phyloP scores from a whole-genome alignment of 2,113 vertebrate genomes.

The Steatornis caripensis region DNA sequence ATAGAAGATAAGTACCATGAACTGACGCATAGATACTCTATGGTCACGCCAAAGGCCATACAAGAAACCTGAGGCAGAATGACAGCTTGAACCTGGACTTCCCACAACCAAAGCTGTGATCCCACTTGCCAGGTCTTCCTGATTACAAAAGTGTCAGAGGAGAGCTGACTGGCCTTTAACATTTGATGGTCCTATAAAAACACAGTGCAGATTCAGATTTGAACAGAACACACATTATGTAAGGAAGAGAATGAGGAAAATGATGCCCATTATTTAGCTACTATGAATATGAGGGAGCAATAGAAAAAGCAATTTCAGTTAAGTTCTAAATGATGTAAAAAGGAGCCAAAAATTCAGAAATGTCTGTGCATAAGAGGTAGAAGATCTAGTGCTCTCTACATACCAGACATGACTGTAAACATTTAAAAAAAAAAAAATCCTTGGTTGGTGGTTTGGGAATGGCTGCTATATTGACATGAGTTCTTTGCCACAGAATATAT shows the following conservation, averaged over 20 bases:
- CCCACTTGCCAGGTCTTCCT: background rate
- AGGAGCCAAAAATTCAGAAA: background rate
- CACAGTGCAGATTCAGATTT: background rate
- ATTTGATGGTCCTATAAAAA: background rate
- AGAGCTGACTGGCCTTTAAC: background rate
- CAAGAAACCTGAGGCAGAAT: background rate
- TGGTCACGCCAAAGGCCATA: background rate
- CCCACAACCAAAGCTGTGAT: background rate
- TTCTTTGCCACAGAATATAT: background rate
- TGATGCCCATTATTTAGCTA: background rate
- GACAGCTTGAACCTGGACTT: background rate
- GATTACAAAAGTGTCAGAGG: background rate
- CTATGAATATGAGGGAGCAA: background rate
- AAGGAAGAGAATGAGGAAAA: background rate
- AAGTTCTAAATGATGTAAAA: background rate
- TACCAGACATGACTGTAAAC: background rate
- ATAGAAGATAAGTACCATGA: background rate
- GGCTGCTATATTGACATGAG: background rate
- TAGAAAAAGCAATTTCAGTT: background rate
- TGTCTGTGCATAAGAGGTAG: accelerated
- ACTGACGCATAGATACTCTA: background rate
- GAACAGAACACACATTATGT: background rate
- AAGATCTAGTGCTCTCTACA: background rate
- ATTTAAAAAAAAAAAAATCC: background rate
- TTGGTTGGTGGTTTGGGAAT: background rate